These are phyloP conservation scores for Argyresthia goedartella DNA, from an alignment of 2,888 invertebrate genomes.

Conservation along the genomic window DNA sequence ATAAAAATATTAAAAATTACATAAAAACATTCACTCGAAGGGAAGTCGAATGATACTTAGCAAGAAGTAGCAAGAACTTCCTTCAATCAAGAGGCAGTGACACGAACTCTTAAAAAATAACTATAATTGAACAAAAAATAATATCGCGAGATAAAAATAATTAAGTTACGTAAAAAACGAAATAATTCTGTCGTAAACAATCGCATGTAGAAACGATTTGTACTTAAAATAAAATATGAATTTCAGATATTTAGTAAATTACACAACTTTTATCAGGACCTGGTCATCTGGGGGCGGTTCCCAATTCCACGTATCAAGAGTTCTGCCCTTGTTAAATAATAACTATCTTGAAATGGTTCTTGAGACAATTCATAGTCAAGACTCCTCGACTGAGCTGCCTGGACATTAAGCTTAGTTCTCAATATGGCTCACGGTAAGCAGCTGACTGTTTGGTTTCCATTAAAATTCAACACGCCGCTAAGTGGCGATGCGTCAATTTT, in stretches of 20 bases:
- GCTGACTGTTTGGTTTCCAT: too few species aligned
- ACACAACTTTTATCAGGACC: conserved; percentile 12
- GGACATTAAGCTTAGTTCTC: too few species aligned
- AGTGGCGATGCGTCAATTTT: too few species aligned
- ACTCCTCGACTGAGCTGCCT: conserved; percentile 1
- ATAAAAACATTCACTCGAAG: background rate
- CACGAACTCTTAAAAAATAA: background rate
- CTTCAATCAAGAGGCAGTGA: conserved; percentile 1
- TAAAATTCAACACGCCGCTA: too few species aligned
- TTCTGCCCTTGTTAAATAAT: too few species aligned
- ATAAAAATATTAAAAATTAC: conserved; percentile 1
- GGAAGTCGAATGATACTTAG: background rate
- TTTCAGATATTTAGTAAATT: conserved; percentile 17
- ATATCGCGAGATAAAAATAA: background rate
- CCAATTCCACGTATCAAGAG: too few species aligned
- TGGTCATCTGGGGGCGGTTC: background rate
- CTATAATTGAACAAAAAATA: background rate
- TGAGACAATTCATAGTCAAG: conserved; percentile 12
- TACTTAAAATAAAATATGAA: conserved; percentile 15
- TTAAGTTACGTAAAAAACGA: background rate
- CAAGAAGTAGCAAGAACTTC: background rate
- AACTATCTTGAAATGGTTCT: conserved; percentile 7
- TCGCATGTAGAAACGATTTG: conserved; percentile 17
- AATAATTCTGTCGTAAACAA: conserved; percentile 21
- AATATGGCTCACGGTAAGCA: too few species aligned